Evolutionary conservation across 2,113 vertebrate genomes (phyloP), one percentile per base, ranked within the genome.

Genomic region (Notarius quadriscutis): DNA sequence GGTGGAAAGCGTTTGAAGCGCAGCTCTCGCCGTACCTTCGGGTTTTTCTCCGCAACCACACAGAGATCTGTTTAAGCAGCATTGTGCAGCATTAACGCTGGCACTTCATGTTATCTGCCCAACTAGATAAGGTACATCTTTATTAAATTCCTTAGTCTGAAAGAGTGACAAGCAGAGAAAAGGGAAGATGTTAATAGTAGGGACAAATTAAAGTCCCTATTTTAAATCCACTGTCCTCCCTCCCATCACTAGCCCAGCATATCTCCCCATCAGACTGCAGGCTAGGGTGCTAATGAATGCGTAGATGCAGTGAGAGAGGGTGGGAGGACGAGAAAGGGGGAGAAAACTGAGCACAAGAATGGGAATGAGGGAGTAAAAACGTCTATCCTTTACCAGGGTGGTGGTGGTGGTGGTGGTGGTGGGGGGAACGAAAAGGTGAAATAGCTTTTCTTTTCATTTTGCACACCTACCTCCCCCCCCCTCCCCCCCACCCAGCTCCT

Each of bases 111-210:
- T 97, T 97, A 98, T 97, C 96, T 96, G 96, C 92, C 93, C 91
- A 94, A 95, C 93, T 96, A 96, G 97, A 98, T 98, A 97, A 98
- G 96, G 95, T 96, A 97, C 96, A 96, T 97, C 97, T 98, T 97
- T 97, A 98, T 97, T 97, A 98, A 98, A 98, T 97, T 97, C 95
- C 93, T 94, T 81, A 95, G 95, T 96, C 95, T 96, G 96, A 97
- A 96, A 96, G 95, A 93, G 95, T 95, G 94, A 96, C 96, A 94
- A 93, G 96, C 95, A 94, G 67, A 85, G 81, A 89, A 84, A 85
- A 93, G 95, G 95, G 94, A 97, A 97, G 97, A 97, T 96, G 96
- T 95, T 96, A 97, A 97, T 96, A 95, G 92, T 90, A 91, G 60
- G 86, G 85, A 78, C 83, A 94, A 94, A 94, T 94, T 93, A 92